A percentile compares a stretch with the other conserved stretches of the same genome.
phyloP scores from a whole-genome alignment of 2,888 invertebrate species.

The Loripinus fragilis region DNA sequence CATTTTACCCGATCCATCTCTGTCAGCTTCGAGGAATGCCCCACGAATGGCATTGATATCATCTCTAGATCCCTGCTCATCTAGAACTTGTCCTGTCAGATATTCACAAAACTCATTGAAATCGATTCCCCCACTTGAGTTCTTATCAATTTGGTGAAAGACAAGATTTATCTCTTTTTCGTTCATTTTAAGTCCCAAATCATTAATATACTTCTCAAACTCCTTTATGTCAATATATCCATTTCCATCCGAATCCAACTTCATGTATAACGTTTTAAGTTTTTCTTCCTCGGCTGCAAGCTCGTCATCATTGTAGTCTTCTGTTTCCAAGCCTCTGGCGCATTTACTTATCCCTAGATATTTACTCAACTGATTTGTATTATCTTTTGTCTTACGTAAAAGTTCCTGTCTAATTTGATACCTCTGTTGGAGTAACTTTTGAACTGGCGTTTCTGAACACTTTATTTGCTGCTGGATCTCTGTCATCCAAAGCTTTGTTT shows the following conservation, averaged over 20 bases:
- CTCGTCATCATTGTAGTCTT: not conserved
- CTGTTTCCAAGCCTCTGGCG: not conserved
- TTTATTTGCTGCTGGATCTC: conserved; percentile 11
- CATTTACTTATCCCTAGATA: conserved; percentile 2
- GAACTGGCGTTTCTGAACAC: conserved; percentile 14
- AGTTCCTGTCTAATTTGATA: not conserved
- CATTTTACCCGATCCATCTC: conserved; percentile 48
- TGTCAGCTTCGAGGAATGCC: conserved; percentile 56
- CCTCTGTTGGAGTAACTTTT: conserved; percentile 25
- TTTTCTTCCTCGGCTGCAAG: conserved; percentile 42
- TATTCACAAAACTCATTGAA: conserved; percentile 55
- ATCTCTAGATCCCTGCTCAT: conserved; percentile 26
- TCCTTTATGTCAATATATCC: conserved; percentile 53
- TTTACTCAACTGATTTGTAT: not conserved
- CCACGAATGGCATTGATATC: conserved; percentile 34
- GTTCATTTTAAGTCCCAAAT: conserved; percentile 45
- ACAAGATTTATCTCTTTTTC: conserved; percentile 44
- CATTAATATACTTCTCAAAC: conserved; percentile 43
- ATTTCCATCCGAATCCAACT: conserved; percentile 54
- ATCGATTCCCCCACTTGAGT: conserved; percentile 28
- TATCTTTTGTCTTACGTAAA: not conserved
- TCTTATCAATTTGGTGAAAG: conserved; percentile 42
- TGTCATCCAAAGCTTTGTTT: conserved; percentile 23
- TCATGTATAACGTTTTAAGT: conserved; percentile 52
- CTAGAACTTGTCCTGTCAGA: conserved; percentile 45